Evolutionary conservation across 2,797 vertebrate species (phyloP).

Genomic region (Psittacula derbiana): DNA sequence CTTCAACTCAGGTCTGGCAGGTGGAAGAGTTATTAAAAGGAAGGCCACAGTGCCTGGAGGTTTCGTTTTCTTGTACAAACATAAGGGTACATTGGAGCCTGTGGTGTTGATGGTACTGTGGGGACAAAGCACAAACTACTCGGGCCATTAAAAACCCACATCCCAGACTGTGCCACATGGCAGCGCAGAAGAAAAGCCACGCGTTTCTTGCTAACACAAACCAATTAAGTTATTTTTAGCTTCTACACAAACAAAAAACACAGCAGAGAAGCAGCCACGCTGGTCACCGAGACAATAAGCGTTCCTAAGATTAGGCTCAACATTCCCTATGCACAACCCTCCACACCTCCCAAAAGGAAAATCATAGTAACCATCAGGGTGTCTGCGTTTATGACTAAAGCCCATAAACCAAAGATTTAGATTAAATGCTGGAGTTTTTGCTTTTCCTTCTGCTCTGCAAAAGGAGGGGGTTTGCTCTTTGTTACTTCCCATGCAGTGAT

Average conservation of each 20-base stretch:
- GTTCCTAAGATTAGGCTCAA: slow-evolving; percentile 72
- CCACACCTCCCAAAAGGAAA: not conserved
- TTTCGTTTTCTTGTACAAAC: slow-evolving; percentile 59
- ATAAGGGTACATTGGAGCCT: slow-evolving; percentile 44
- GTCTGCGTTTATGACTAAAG: slow-evolving; percentile 65
- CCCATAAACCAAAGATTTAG: slow-evolving; percentile 34
- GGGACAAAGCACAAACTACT: slow-evolving; percentile 58
- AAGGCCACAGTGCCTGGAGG: slow-evolving; percentile 26
- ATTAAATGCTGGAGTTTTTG: not conserved
- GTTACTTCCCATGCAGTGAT: not conserved
- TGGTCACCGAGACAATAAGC: slow-evolving; percentile 72
- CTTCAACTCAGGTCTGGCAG: slow-evolving; percentile 23
- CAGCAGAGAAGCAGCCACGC: slow-evolving; percentile 35
- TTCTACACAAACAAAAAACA: slow-evolving; percentile 58
- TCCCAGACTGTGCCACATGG: slow-evolving; percentile 63
- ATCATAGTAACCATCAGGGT: slow-evolving; percentile 66
- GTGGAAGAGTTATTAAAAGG: slow-evolving; percentile 63
- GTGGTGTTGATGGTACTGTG: slow-evolving; percentile 46
- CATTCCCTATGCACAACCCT: not conserved
- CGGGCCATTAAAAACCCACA: slow-evolving; percentile 62
- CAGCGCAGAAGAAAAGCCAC: slow-evolving; percentile 53
- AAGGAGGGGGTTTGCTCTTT: not conserved
- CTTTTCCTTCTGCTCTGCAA: not conserved
- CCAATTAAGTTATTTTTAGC: slow-evolving; percentile 64
- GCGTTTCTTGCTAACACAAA: slow-evolving; percentile 58